These are phyloP conservation scores for Desmophyllum pertusum DNA, from an alignment of 92 coral and sea anemone genomes.

Conservation along the genomic window DNA sequence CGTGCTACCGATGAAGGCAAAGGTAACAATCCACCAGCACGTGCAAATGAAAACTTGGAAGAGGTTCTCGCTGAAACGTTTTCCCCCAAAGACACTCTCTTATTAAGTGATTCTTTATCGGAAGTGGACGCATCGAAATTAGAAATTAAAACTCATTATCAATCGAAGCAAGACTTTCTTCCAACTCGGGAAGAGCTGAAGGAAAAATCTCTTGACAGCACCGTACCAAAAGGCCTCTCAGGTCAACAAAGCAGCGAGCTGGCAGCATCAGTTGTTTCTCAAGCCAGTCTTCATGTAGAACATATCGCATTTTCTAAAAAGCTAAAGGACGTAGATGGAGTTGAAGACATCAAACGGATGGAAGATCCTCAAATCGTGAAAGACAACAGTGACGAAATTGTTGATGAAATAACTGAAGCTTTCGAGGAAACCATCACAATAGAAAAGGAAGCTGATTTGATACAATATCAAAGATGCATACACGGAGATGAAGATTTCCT, in stretches of 20 bases:
- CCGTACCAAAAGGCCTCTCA: not conserved
- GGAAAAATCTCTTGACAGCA: not conserved
- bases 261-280: not conserved
- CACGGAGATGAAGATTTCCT: constrained; percentile 50
- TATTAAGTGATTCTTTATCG: too few species aligned
- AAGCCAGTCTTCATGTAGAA: not conserved
- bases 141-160: too few species aligned
- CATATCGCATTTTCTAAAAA: not conserved
- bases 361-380: not conserved
- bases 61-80: too few species aligned
- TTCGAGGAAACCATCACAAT: constrained; percentile 24
- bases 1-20: not conserved
- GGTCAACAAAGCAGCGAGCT: not conserved
- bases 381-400: not conserved
- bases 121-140: not conserved
- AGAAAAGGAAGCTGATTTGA: constrained; percentile 48
- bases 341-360: not conserved
- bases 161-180: not conserved
- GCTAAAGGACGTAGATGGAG: not conserved
- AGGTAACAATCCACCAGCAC: not conserved
- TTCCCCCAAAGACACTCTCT: too few species aligned
- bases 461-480: constrained; percentile 44
- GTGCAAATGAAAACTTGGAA: not conserved
- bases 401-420: not conserved
- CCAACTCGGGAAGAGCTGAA: not conserved